Evolutionary conservation across 2,797 vertebrate genomes (phyloP), one percentile per base, ranked within the genome.

Genomic region (Buphagus erythrorhynchus): DNA sequence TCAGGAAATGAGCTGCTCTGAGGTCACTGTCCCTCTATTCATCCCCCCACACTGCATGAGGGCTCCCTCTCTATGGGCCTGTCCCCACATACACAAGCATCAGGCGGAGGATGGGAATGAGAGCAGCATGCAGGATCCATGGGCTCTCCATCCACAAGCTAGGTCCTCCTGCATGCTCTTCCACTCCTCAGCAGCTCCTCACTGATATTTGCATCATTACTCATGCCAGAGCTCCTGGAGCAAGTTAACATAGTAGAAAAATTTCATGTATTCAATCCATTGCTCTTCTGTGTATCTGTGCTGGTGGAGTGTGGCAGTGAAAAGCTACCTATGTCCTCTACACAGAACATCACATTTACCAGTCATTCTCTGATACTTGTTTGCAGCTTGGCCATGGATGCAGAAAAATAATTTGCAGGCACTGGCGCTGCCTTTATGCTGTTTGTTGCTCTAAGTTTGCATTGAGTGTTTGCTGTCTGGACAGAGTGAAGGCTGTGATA

Each of bases 371-470:
- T 73, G 21, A 54, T 69, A 65, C 29, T 35, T 43, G 2, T 68
- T 74, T 72, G 35, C 29, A 67, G 18, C 59, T 63, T 73, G 11
- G 16, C 43, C 4, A 6, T 25, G 38, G 33, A 18, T 48, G 42
- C 24, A 26, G 43, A 46, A 83, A 54, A 69, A 66, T 19, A 83
- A 79, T 73, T 36, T 48, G 12, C 58, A 68, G 61, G 45, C 65
- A n/a, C 16, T 16, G 3, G 35, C 2, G 1, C 45, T 91, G 52
- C 36, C 71, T 79, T 55, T 5, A 1, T 69, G 62, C 54, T 48
- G 15, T 80, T 88, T 88, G 42, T 72, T 75, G 38, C 51, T 87
- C 59, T 88, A 11, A 71, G 63, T 88, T 68, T 80, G 38, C 4
- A 1, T 43, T 24, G 33, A 16, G 10, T 82, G 17, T 77, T 85